These are phyloP conservation scores for Philopotamus ludificatus DNA, from an alignment of 1,140 invertebrate genomes.

Conservation along the genomic window DNA sequence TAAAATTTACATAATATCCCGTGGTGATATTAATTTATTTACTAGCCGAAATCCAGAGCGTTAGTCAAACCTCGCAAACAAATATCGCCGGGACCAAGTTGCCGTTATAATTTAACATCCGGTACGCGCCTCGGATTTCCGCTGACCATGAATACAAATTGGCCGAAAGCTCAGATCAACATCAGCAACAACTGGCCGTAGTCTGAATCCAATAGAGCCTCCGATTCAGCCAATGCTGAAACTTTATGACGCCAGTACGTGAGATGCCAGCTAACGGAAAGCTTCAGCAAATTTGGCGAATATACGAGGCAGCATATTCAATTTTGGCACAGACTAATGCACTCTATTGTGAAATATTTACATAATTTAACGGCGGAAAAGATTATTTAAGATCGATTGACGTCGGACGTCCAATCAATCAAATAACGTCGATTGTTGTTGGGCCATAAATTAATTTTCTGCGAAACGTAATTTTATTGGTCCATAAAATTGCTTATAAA, in stretches of 20 bases:
- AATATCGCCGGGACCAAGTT: background rate
- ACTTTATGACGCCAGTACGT: conserved; percentile 33
- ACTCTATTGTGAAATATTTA: too few species aligned
- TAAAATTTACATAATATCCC: background rate
- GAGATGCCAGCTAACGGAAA: conserved; percentile 28
- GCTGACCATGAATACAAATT: conserved; percentile 40
- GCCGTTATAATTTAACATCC: conserved; percentile 17
- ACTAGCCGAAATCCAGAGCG: background rate
- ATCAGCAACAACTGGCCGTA: conserved; percentile 21
- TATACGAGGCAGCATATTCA: background rate
- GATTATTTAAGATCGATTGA: too few species aligned
- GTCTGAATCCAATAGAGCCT: conserved; percentile 2
- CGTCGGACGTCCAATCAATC: too few species aligned
- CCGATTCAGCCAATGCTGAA: conserved; percentile 6
- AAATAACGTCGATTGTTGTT: too few species aligned
- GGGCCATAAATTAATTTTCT: too few species aligned
- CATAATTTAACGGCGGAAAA: too few species aligned
- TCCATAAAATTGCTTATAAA: too few species aligned
- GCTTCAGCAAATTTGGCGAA: background rate
- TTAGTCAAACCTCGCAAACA: background rate
- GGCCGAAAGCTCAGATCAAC: background rate
- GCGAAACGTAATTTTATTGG: too few species aligned
- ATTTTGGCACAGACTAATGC: too few species aligned
- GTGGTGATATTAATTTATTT: background rate
- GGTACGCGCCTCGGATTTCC: conserved; percentile 14